Evolutionary conservation across 2,888 invertebrate genomes (phyloP), one percentile per base, ranked within the genome.

Genomic region (Sminthurinus aureus): DNA sequence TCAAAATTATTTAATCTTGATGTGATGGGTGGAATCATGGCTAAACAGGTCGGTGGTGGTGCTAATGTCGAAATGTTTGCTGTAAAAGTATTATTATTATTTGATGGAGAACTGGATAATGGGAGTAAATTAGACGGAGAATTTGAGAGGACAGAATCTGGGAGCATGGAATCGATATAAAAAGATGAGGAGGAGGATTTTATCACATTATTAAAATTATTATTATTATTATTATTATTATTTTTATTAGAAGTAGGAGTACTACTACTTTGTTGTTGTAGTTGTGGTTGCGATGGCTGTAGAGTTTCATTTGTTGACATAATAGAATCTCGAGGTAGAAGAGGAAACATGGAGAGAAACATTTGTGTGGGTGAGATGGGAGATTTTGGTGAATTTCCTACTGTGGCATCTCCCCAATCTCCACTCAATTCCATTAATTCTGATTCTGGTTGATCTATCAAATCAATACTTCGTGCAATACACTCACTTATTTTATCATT

Each of bases 361-460:
- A 88, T 88, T 85, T 88, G 88, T 8, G 88, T 88, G 13, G 88
- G 88, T 12, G 88, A 88, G 22, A 88, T 87, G 0, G 88, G 88
- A 64, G 88, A 88, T 84, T 88, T 88, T 18, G 88, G 86, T 4
- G 88, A 87, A 58, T 84, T 83, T 9, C 82, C 84, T 18, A 58
- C 58, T 12, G 24, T 12, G 24, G 20, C 71, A 50, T 86, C 86
- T 11, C 86, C 86, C 88, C 88, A 88, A 64, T 88, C 87, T 18
- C 82, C 86, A 13, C 85, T 85, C 24, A 88, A 79, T 81, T 88
- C 88, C 88, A 88, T 88, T 12, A 88, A 76, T 77, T 88, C 88
- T 20, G 86, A 85, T 71, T 86, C 86, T 12, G 86, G 85, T 12
- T 86, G 86, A 67, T 88, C 88, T 75, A 88, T 88, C 18, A 88